Evolutionary conservation across 2,888 invertebrate species (phyloP).

Genomic region (Metallyticus violacea): DNA sequence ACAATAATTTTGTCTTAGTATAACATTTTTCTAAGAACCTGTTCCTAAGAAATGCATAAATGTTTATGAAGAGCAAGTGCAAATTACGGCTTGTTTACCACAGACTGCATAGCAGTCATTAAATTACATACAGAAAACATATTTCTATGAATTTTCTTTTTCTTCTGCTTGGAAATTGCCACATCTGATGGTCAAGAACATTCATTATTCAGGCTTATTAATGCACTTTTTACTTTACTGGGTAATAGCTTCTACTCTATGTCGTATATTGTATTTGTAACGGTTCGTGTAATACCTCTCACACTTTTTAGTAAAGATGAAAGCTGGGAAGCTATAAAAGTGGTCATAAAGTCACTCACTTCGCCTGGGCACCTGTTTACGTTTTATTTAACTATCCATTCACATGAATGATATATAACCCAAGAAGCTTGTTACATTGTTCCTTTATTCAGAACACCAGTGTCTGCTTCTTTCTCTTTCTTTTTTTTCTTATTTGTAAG

Average conservation of each 20-base stretch:
- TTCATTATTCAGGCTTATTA: background rate
- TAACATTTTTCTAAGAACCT: background rate
- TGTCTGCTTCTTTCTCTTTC: background rate
- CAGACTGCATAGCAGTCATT: background rate
- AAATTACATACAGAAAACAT: no score
- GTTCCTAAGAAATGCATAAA: background rate
- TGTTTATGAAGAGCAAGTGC: background rate
- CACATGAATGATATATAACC: conserved; percentile 1
- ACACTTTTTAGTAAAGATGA: conserved; percentile 4
- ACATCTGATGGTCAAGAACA: background rate
- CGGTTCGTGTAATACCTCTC: background rate
- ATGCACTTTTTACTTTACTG: background rate
- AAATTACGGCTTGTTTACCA: background rate
- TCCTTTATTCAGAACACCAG: background rate
- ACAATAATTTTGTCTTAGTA: background rate
- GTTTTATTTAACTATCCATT: conserved; percentile 13
- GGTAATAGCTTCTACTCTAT: background rate
- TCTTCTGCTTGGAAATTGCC: background rate
- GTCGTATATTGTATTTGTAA: background rate
- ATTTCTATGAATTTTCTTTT: no score
- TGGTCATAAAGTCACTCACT: conserved; percentile 6
- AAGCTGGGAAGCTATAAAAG: conserved; percentile 7
- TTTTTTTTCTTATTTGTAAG: background rate
- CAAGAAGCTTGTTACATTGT: background rate
- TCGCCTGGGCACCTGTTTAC: background rate